Conservation (phyloP, 2,888 invertebrate species). For the Drosophila basisetae region DNA sequence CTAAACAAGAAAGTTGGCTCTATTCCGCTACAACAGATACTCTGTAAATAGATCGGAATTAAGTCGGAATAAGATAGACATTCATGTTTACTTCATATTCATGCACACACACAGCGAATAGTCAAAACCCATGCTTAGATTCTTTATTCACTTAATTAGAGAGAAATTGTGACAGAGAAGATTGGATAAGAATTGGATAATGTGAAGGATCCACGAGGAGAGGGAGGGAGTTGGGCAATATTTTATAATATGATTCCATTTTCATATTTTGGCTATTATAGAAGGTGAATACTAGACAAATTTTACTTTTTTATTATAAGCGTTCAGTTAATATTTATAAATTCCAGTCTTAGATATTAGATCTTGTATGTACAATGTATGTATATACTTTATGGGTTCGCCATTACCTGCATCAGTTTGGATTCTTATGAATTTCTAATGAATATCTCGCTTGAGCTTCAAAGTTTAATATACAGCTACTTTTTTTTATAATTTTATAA, state of each 20-base stretch:
- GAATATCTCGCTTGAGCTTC: neutral
- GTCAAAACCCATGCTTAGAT: neutral
- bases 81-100: neutral
- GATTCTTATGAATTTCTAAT: neutral
- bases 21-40: neutral
- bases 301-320: neutral
- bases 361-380: neutral
- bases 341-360: neutral
- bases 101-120: no score
- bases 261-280: neutral
- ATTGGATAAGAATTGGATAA: neutral
- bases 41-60: neutral
- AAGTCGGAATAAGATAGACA: neutral
- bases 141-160: neutral
- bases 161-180: neutral
- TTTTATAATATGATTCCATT: neutral
- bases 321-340: neutral
- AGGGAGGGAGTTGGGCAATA: neutral
- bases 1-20: neutral
- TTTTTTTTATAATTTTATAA: neutral
- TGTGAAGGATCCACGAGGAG: neutral
- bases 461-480: slow-evolving; percentile 16
- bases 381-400: neutral
- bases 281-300: neutral
- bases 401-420: neutral